Conservation (phyloP, 2,113 vertebrate species). For the Chamaea fasciata region DNA sequence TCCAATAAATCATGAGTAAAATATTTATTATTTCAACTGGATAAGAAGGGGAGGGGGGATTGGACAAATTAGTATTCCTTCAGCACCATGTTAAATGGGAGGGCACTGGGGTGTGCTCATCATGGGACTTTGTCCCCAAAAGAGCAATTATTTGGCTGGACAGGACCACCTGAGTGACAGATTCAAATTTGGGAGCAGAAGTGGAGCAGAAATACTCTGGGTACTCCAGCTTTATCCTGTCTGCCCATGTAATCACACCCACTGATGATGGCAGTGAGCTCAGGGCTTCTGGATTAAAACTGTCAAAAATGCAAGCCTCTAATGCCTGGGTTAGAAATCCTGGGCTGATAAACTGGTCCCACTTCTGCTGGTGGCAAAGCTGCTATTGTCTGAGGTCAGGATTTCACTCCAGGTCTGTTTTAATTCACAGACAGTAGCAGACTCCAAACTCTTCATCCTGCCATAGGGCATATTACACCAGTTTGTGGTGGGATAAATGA, state of each 20-base stretch:
- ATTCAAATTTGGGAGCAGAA: neutral
- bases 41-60: neutral
- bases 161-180: neutral
- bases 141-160: neutral
- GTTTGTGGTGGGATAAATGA: constrained; percentile 17
- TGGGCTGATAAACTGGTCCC: neutral
- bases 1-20: constrained; percentile 59
- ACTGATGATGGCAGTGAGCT: neutral
- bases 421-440: constrained; percentile 38
- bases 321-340: constrained; percentile 6
- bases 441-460: neutral
- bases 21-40: constrained; percentile 69
- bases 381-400: constrained; percentile 28
- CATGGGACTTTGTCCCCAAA: neutral
- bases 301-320: constrained; percentile 26
- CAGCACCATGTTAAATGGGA: constrained; percentile 13
- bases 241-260: neutral
- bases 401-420: constrained; percentile 31
- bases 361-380: constrained; percentile 2
- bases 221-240: constrained; percentile 10
- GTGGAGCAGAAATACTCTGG: neutral
- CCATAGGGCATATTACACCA: neutral
- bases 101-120: neutral
- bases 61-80: constrained; percentile 15
- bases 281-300: constrained; percentile 21